Evolutionary conservation across 2,888 invertebrate genomes (phyloP), one percentile per base, ranked within the genome.

Genomic region (Phalera bucephala): DNA sequence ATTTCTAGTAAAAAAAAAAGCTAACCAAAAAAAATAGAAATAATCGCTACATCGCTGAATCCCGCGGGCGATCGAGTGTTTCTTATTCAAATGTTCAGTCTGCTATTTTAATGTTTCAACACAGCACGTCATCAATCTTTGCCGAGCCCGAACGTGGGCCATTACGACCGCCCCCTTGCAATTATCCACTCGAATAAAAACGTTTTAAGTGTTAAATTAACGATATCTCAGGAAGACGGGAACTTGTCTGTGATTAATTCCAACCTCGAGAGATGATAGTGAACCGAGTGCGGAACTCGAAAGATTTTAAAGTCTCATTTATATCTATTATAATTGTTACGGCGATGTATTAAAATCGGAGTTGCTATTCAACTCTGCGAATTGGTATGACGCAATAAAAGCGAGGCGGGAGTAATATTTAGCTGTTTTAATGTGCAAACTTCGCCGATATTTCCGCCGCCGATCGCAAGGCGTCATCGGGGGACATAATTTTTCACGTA

Each of bases 191-290:
- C 78, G 85, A 84, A 86, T 86, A 86, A 86, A 86, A 87, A 86
- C 85, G 80, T 81, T 85, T 84, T 84, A 85, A 85, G 84, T 85
- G 86, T 86, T 86, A 85, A 87, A 84, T 86, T 84, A 86, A 85
- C 85, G 85, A 83, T 86, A 85, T 85, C 83, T 85, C 80, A n/a
- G n/a, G n/a, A n/a, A n/a, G n/a, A n/a, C n/a, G n/a, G n/a, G n/a
- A n/a, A n/a, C n/a, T n/a, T n/a, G 79, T 80, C 81, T 68, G 66
- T 82, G 81, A 85, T 84, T 83, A 83, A 85, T 84, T 71, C 73
- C 63, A n/a, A n/a, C n/a, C n/a, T n/a, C n/a, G n/a, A n/a, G n/a
- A n/a, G n/a, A n/a, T n/a, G n/a, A n/a, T n/a, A n/a, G n/a, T n/a
- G n/a, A n/a, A n/a, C n/a, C n/a, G n/a, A n/a, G n/a, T n/a, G n/a